phyloP scores from a whole-genome alignment of 2,113 vertebrate genomes.

The Bombycilla garrulus region DNA sequence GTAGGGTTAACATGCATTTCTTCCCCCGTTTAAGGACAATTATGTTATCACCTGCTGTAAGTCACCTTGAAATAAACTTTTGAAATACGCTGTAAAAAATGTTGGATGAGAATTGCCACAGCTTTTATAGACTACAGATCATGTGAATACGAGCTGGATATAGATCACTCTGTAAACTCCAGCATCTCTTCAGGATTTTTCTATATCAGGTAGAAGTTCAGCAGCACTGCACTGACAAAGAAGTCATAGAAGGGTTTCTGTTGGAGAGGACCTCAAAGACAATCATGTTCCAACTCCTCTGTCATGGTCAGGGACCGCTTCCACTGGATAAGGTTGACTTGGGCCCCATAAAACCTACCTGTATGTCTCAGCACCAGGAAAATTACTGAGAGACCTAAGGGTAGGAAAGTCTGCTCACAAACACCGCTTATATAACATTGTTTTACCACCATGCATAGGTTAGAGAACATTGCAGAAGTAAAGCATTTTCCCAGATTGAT shows the following conservation, averaged over 20 bases:
- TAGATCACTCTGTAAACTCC: background rate
- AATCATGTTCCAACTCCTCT: background rate
- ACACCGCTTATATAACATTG: accelerated
- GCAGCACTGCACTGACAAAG: background rate
- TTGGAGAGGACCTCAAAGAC: background rate
- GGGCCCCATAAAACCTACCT: background rate
- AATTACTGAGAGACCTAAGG: background rate
- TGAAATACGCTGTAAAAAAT: background rate
- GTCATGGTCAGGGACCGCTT: background rate
- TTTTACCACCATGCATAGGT: background rate
- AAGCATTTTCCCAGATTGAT: background rate
- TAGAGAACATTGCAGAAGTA: background rate
- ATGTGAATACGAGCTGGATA: background rate
- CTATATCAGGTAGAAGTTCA: background rate
- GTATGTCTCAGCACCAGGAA: background rate
- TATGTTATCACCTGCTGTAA: background rate
- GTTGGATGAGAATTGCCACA: background rate
- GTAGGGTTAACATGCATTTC: background rate
- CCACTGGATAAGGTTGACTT: background rate
- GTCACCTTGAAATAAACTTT: background rate
- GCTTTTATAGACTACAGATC: background rate
- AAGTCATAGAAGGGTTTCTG: background rate
- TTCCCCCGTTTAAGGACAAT: accelerated
- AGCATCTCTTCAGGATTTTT: background rate
- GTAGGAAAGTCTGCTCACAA: background rate